Conservation (phyloP, 2,888 invertebrate species). For the Plebejus melissa region DNA sequence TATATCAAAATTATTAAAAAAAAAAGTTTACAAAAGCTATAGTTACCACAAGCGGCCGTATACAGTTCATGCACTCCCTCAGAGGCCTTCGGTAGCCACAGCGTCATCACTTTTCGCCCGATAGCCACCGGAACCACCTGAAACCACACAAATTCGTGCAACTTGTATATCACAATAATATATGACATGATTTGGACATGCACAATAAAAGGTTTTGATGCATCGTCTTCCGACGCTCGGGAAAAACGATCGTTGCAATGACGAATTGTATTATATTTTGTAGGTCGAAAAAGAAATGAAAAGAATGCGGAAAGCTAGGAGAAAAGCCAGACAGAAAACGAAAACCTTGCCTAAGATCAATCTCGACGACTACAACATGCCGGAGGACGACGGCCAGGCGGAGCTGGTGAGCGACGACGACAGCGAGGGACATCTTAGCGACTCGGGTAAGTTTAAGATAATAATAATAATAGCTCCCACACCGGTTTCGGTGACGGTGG, state of each 20-base stretch:
- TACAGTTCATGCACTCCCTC: constrained; percentile 96
- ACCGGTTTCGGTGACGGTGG: no score
- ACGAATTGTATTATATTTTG: background rate
- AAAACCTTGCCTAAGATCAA: constrained; percentile 82
- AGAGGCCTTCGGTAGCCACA: constrained; percentile 84
- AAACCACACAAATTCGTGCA: background rate
- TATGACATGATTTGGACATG: no score
- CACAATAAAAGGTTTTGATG: no score
- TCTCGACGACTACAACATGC: constrained; percentile 88
- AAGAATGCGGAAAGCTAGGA: constrained; percentile 77
- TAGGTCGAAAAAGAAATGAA: constrained; percentile 79
- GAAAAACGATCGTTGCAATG: no score
- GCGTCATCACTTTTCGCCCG: constrained; percentile 91
- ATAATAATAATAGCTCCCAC: no score
- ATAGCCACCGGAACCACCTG: constrained; percentile 92
- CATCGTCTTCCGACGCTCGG: no score
- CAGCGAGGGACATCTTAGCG: constrained; percentile 70
- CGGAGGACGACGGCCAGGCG: constrained; percentile 86
- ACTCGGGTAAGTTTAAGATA: constrained; percentile 53
- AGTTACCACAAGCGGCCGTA: constrained; percentile 90
- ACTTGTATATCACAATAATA: no score
- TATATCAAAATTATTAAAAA: no score
- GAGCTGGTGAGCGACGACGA: constrained; percentile 78
- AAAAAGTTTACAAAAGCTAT: background rate
- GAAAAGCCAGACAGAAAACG: constrained; percentile 75